phyloP scores from a whole-genome alignment of 2,888 invertebrate genomes.

The Gortyna flavago region DNA sequence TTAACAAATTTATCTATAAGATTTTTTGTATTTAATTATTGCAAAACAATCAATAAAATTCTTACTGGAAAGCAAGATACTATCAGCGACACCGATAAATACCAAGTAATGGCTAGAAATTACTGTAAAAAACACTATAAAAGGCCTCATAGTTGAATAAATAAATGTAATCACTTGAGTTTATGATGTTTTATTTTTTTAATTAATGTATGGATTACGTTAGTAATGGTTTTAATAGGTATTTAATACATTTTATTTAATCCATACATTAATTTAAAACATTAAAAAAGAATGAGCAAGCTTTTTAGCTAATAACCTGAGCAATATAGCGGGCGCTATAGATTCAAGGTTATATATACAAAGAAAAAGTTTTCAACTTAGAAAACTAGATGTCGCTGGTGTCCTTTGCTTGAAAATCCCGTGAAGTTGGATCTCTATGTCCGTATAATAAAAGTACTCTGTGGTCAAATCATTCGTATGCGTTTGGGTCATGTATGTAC shows the following conservation, averaged over 20 bases:
- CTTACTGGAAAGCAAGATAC: neutral
- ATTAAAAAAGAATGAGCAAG: neutral
- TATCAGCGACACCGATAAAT: slow-evolving; percentile 6
- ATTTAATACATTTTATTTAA: neutral
- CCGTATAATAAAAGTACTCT: slow-evolving; percentile 1
- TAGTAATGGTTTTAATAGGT: neutral
- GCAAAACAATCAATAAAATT: slow-evolving; percentile 4
- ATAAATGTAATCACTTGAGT: neutral
- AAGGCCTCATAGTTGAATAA: neutral
- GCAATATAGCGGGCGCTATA: neutral
- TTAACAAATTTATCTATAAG: neutral
- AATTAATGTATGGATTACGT: neutral
- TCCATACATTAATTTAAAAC: neutral
- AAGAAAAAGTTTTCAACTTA: neutral
- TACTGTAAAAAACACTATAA: slow-evolving; percentile 8
- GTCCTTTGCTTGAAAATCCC: neutral
- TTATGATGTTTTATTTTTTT: neutral
- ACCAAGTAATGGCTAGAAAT: slow-evolving; percentile 13
- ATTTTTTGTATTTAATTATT: slow-evolving; percentile 13
- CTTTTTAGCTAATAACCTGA: neutral
- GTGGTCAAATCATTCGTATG: neutral
- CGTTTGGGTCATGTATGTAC: too few relatives aligned
- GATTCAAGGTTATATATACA: neutral
- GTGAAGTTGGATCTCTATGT: slow-evolving; percentile 1
- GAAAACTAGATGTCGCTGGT: slow-evolving; percentile 6